Base-by-base conservation (phyloP, 2,797 vertebrate species). In the Apogon hyalosoma region DNA sequence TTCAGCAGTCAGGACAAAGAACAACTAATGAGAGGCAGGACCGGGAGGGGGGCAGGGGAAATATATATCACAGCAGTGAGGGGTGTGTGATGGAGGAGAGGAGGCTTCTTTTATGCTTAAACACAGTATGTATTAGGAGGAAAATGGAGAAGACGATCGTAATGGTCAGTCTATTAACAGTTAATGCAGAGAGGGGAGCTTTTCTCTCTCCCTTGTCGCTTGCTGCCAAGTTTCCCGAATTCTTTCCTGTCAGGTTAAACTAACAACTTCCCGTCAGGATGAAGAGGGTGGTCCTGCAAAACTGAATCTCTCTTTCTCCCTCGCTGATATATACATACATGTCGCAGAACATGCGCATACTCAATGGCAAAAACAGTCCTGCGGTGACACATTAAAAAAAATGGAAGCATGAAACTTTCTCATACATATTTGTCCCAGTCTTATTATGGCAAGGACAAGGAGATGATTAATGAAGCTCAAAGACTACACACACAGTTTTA, bases 191-290 rank as follows among this genome's bases (percentile, higher is more conserved):
- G 84, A 78, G 77, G 73, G 76, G 77, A 87, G 80, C 69, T 69
- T 82, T 84, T 82, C 88, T 87, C 84, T 79, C 86, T 90, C 86
- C 77, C 77, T 71, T 77, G 72, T 91, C 61, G 67, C 78, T 87
- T 56, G 65, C 90, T 93, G 93, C 93, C 94, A 95, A 94, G 93
- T 94, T 92, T 95, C 91, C 92, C 69, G 65, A 94, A 95, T 95
- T 95, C 93, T 95, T 96, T 95, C 92, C 94, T 95, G 94, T 88
- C 94, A 95, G 94, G 94, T 96, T 96, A 96, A 96, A 96, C 94
- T 94, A 96, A 96, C 95, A 94, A 95, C 95, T 95, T 96, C 93
- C 95, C 94, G 89, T 92, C 87, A 79, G 86, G 85, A 92, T 91
- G 92, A 93, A 89, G 79, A 94, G 93, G 86, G 91, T 93, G 92